phyloP scores from a whole-genome alignment of 2,888 invertebrate genomes.

The Fissipunctia ypsillon region DNA sequence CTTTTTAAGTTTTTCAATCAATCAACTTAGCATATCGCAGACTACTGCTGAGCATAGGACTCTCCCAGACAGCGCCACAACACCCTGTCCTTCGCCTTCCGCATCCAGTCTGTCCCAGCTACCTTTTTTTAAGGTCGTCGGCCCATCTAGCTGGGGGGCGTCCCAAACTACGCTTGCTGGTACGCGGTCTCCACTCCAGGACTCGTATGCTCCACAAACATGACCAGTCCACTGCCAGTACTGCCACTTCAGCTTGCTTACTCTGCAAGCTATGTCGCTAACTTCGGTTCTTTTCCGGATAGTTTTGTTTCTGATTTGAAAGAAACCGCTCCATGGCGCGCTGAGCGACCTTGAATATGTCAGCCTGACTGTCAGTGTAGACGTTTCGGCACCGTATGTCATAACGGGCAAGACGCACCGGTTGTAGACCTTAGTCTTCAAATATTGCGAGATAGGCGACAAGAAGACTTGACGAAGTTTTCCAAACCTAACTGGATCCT shows the following conservation, averaged over 20 bases:
- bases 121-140: not conserved
- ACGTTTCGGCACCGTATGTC: too few species aligned
- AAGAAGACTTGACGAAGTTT: not conserved
- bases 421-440: not conserved
- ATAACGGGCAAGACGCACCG: not conserved
- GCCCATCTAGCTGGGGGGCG: not conserved
- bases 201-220: not conserved
- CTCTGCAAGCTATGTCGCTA: too few species aligned
- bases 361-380: not conserved
- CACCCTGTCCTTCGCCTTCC: not conserved
- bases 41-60: not conserved
- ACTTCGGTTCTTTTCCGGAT: too few species aligned
- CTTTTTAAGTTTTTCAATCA: not conserved
- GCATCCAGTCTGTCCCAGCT: not conserved
- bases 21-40: not conserved
- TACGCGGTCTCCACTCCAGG: not conserved
- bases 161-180: not conserved
- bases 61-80: not conserved
- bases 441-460: not conserved
- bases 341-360: not conserved
- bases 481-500: too few species aligned
- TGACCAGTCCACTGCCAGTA: not conserved
- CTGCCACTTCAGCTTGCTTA: too few species aligned
- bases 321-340: not conserved
- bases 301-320: not conserved